Base-by-base conservation (phyloP, 2,113 vertebrate genomes). In the Melanerpes formicivorus region DNA sequence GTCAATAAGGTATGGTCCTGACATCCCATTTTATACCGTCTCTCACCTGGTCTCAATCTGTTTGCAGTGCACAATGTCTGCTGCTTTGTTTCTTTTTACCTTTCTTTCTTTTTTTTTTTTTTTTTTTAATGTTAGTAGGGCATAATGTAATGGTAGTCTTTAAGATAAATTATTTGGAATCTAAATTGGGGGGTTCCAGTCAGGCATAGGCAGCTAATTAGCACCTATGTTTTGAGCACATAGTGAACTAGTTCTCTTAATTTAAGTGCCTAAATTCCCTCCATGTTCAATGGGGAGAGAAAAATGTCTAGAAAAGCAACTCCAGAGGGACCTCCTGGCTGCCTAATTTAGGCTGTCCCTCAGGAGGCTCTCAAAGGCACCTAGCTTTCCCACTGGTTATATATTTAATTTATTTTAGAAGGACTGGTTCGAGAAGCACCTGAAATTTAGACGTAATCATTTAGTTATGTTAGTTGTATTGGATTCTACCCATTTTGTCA, bases 181-280 rank as follows among this genome's bases (percentile, higher is more conserved):
- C 44, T 69, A 62, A 83, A 90, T 0, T 73, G 42, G 18, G 52
- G n/a, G 69, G 14, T 89, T 94, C 56, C n/a, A 78, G 58, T 70
- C 69, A 88, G 76, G 52, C 58, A 67, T 67, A 69, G 76, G 58
- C 58, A 90, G 54, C 44, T 95, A 95, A 96, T 95, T 93, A 95
- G 32, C 58, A 78, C 73, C 88, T 95, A 67, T 80, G 88, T 88
- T 93, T 94, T 93, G 85, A 81, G 95, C 85, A 95, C 95, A 78
- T 46, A 58, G 65, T 95, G 95, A 96, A 95, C 95, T 95, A 96
- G 95, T 95, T 96, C 83, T 80, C 80, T 93, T 80, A 93, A 95
- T 65, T 94, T 79, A 88, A 94, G 88, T 90, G 90, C 58, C 32
- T 55, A 48, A 80, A 84, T 78, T 94, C 70, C 76, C 29, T 80